Base-by-base conservation (phyloP, 1,140 invertebrate species). In the Ephestia elutella region DNA sequence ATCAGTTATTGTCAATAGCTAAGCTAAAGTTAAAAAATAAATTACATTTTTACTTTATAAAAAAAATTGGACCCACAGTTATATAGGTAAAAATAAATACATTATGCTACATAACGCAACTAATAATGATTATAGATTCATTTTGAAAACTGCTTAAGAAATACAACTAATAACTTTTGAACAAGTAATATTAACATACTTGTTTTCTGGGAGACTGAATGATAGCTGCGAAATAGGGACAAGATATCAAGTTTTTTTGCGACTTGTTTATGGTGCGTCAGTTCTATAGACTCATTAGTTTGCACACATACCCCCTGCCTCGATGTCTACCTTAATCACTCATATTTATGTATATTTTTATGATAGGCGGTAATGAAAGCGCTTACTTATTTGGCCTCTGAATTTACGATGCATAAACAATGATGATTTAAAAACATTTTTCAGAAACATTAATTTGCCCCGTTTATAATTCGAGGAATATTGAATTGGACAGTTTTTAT, bases 291-390 rank as follows among this genome's bases (percentile, higher is more conserved):
- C 15, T 44, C 10, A 1, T 44, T 44, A 44, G n/a, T 44, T 44
- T 44, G 13, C 62, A 60, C 65, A 68, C 50, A 49, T 54, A 56
- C 71, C 80, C 75, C 72, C 75, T 64, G 75, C 71, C 61, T 74
- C 54, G 78, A 68, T 75, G 69, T 76, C 71, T 75, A 75, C 75
- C 75, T 80, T 80, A 80, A 84, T 86, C 81, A 80, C 74, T 82
- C 73, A 78, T 70, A 82, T 86, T 86, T 83, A 81, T 82, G 81
- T 72, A 76, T 64, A 62, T 82, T 59, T 85, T 86, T 86, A 82
- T 78, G 72, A 72, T 73, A 65, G 68, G 63, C 73, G 57, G 62
- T 78, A 77, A 82, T 86, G 69, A 80, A 78, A 80, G 68, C 71
- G 71, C 64, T 55, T 53, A 60, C 63, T 65, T 65, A 64, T 70